Conservation (phyloP, 2,888 invertebrate species). For the Zaprionus obscuricornis region DNA sequence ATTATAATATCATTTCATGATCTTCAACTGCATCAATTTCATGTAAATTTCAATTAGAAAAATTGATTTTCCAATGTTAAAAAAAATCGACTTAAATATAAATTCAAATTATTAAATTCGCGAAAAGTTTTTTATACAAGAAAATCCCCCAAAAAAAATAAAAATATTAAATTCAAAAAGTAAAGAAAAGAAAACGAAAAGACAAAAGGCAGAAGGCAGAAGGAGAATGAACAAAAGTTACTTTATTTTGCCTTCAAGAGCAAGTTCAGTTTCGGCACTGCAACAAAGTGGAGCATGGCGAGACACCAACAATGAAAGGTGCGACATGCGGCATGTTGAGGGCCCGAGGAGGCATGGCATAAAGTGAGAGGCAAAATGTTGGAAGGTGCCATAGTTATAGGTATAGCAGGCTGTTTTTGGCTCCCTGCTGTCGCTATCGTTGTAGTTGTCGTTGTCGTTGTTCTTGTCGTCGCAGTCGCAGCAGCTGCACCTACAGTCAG, state of each 20-base stretch:
- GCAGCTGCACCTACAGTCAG: not conserved
- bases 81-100: constrained; percentile 43
- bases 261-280: constrained; percentile 51
- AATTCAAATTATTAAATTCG: constrained; percentile 57
- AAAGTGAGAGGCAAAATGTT: too few relatives aligned
- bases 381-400: too few relatives aligned
- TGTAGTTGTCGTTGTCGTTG: too few relatives aligned
- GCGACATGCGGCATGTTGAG: too few relatives aligned
- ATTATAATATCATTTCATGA: too few relatives aligned
- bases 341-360: too few relatives aligned
- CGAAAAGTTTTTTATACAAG: constrained; percentile 39
- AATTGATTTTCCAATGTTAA: too few relatives aligned
- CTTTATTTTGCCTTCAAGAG: constrained; percentile 51
- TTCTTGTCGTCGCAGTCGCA: not conserved
- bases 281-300: constrained; percentile 22
- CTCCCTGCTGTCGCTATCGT: too few relatives aligned
- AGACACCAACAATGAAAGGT: constrained; percentile 51
- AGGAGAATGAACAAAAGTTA: constrained; percentile 36
- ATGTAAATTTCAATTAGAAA: too few relatives aligned
- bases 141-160: not conserved
- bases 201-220: not conserved
- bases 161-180: constrained; percentile 40
- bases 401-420: too few relatives aligned
- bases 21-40: too few relatives aligned
- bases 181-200: constrained; percentile 29